Conservation (phyloP, 2,113 vertebrate genomes). For the Myiagra hebetior region DNA sequence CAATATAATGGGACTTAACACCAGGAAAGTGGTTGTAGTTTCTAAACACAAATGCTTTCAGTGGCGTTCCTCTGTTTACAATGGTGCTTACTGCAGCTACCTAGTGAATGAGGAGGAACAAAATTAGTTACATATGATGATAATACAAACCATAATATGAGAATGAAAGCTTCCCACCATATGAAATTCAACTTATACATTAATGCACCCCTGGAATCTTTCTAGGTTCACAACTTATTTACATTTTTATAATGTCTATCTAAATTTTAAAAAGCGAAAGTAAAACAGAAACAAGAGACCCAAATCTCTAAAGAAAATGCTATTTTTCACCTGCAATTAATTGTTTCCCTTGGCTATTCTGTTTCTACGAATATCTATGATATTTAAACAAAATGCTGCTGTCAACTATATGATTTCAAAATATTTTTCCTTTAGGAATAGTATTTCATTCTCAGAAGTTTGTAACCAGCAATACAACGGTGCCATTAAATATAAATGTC, state of each 20-base stretch:
- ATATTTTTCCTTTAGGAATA: background rate
- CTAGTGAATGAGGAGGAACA: constrained; percentile 63
- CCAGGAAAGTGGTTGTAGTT: constrained; percentile 93
- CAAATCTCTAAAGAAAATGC: background rate
- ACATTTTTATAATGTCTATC: background rate
- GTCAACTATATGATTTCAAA: background rate
- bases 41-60: constrained; percentile 93
- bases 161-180: background rate
- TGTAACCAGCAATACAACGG: background rate
- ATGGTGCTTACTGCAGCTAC: constrained; percentile 93
- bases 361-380: background rate
- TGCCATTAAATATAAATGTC: background rate
- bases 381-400: background rate
- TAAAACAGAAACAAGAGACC: background rate
- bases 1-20: constrained; percentile 88
- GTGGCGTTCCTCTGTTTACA: constrained; percentile 86
- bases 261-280: background rate
- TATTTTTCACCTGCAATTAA: background rate
- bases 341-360: background rate
- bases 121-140: background rate
- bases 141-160: background rate
- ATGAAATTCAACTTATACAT: background rate
- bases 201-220: background rate
- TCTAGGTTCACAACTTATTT: background rate
- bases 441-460: background rate